phyloP scores from a whole-genome alignment of 2,888 invertebrate genomes.

The Embidobia sp. region DNA sequence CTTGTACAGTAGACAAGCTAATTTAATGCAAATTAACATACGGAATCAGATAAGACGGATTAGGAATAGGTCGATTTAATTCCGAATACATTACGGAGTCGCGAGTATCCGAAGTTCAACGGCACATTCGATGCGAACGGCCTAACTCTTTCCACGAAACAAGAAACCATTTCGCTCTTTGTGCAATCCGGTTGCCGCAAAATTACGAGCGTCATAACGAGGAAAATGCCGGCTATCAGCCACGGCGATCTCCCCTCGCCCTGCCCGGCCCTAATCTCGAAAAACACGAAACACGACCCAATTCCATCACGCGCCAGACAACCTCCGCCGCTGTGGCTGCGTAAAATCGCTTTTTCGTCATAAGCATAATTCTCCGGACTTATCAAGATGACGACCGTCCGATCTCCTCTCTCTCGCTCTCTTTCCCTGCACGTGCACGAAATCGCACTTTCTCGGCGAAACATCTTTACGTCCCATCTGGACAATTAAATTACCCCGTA shows the following conservation, averaged over 20 bases:
- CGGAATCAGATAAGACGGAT: too few species aligned
- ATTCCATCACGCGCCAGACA: constrained; percentile 6
- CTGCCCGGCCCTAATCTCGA: background rate
- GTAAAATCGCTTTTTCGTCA: constrained; percentile 34
- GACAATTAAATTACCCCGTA: constrained; percentile 76
- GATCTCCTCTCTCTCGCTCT: constrained; percentile 8
- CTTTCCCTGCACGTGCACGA: constrained; percentile 28
- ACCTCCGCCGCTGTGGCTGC: background rate
- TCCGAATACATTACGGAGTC: too few species aligned
- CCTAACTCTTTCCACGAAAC: too few species aligned
- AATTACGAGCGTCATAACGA: constrained; percentile 5
- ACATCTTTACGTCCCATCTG: constrained; percentile 71
- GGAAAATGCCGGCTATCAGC: constrained; percentile 1
- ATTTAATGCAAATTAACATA: too few species aligned
- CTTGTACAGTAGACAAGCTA: too few species aligned
- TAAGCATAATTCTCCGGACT: constrained; percentile 24
- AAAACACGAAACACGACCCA: constrained; percentile 23
- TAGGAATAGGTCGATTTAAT: too few species aligned
- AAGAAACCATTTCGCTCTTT: too few species aligned
- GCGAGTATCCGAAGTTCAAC: too few species aligned
- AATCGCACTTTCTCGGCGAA: constrained; percentile 52
- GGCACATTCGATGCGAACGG: too few species aligned
- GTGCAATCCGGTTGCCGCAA: background rate
- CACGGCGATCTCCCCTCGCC: background rate
- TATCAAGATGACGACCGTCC: constrained; percentile 25